These are phyloP conservation scores for Lingula anatina DNA, from an alignment of 2,888 invertebrate genomes.

Conservation along the genomic window DNA sequence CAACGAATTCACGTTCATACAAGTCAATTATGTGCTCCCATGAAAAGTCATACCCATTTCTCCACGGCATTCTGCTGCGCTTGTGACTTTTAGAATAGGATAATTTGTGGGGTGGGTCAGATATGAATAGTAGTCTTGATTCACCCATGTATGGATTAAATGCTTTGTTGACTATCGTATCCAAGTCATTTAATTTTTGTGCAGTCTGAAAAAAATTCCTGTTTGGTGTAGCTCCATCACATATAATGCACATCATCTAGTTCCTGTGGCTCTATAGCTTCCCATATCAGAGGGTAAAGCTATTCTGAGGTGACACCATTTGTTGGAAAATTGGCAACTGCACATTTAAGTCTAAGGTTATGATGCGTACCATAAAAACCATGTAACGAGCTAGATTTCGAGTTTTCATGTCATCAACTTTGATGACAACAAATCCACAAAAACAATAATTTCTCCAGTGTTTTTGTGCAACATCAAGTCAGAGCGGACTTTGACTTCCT, in stretches of 20 bases:
- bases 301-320: background rate
- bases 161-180: background rate
- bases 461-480: no score
- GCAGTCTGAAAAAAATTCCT: background rate
- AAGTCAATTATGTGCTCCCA: constrained; percentile 8
- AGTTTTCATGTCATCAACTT: background rate
- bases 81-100: constrained; percentile 5
- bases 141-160: background rate
- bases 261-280: background rate
- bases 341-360: background rate
- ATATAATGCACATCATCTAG: background rate
- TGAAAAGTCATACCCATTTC: constrained; percentile 8
- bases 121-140: constrained; percentile 4
- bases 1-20: constrained; percentile 9
- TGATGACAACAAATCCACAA: background rate
- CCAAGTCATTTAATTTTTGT: background rate
- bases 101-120: constrained; percentile 12
- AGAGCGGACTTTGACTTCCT: no score
- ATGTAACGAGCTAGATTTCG: background rate
- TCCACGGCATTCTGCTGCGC: constrained; percentile 8
- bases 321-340: background rate
- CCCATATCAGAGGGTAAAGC: background rate
- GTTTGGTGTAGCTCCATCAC: background rate
- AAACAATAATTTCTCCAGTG: background rate
- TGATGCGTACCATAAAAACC: background rate